Evolutionary conservation across 2,113 vertebrate species (phyloP).

Genomic region (Catagonus wagneri): DNA sequence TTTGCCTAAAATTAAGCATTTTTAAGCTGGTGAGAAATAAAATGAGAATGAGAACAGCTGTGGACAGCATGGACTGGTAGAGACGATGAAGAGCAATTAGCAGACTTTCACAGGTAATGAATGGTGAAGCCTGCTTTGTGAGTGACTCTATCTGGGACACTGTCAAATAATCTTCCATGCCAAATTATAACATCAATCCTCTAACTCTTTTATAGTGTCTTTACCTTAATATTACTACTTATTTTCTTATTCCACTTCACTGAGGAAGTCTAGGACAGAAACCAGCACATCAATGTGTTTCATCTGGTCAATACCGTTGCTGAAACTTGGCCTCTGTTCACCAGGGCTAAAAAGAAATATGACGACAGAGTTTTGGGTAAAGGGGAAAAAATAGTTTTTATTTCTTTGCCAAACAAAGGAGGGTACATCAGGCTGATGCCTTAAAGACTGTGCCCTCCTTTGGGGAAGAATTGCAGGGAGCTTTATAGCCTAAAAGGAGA

Average conservation of each 20-base stretch:
- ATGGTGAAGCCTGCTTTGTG: background rate
- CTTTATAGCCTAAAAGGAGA: no score
- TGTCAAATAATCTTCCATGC: background rate
- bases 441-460: no score
- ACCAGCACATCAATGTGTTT: background rate
- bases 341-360: no score
- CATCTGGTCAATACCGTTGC: background rate
- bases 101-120: background rate
- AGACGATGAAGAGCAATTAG: background rate
- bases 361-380: no score
- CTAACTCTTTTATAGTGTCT: background rate
- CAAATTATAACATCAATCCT: background rate
- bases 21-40: conserved; percentile 21
- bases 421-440: no score
- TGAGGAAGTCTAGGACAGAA: background rate
- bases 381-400: no score
- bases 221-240: background rate
- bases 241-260: background rate
- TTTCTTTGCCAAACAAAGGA: no score
- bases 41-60: background rate
- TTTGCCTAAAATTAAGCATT: background rate
- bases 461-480: no score
- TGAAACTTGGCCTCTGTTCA: no score
- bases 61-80: background rate
- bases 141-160: background rate